These are phyloP conservation scores for Tor tambroides DNA, from an alignment of 2,113 vertebrate genomes.

Conservation along the genomic window DNA sequence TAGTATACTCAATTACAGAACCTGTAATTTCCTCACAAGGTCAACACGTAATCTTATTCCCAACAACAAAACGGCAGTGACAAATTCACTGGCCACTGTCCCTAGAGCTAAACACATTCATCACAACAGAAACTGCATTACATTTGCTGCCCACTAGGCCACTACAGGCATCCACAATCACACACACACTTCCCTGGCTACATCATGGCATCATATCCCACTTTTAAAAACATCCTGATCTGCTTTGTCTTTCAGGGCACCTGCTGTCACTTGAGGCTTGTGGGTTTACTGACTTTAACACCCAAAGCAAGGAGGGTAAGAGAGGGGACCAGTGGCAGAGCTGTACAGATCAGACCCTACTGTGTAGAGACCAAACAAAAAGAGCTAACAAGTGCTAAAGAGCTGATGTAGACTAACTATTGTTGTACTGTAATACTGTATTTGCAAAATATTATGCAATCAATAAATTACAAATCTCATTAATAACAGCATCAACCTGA, in stretches of 20 bases:
- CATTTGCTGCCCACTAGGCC: slow-evolving; percentile 20
- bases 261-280: slow-evolving; percentile 1
- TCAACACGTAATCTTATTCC: slow-evolving; percentile 36
- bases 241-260: background rate
- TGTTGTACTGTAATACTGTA: background rate
- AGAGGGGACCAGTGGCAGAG: background rate
- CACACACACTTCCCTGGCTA: slow-evolving; percentile 3
- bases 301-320: slow-evolving; percentile 7
- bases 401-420: background rate
- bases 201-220: slow-evolving; percentile 29
- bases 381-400: background rate
- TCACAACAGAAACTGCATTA: slow-evolving; percentile 41
- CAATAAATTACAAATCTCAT: background rate
- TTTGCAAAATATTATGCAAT: background rate
- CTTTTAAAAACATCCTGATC: slow-evolving; percentile 36
- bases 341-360: background rate
- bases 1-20: slow-evolving; percentile 8
- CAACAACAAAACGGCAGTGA: slow-evolving; percentile 32
- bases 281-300: slow-evolving; percentile 32
- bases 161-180: slow-evolving; percentile 16
- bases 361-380: background rate
- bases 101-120: slow-evolving; percentile 31
- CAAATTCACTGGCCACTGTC: slow-evolving; percentile 25
- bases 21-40: slow-evolving; percentile 27
- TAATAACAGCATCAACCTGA: too few relatives aligned